phyloP scores from a whole-genome alignment of 2,797 vertebrate genomes.

The Setipinna tenuifilis region DNA sequence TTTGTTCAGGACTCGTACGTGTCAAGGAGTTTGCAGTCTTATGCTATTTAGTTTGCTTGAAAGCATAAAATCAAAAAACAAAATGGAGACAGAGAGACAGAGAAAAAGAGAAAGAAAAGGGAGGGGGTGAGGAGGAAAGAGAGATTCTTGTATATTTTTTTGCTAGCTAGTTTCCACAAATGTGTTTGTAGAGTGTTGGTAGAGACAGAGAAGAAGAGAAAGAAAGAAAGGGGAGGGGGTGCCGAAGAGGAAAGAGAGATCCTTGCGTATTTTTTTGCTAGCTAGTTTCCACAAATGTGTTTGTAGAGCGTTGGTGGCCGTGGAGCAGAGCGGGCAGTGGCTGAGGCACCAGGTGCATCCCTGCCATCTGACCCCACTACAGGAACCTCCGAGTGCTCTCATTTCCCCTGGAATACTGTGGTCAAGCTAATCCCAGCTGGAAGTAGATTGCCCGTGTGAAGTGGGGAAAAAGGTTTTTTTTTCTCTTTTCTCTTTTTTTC shows the following conservation, averaged over 20 bases:
- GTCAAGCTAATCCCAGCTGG: conserved; percentile 31
- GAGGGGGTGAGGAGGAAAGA: background rate
- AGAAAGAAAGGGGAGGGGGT: background rate
- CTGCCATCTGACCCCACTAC: background rate
- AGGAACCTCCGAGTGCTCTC: background rate
- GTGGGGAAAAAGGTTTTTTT: conserved; percentile 22
- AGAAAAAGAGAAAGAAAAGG: background rate
- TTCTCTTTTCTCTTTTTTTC: background rate
- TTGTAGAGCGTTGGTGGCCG: background rate
- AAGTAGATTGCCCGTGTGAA: conserved; percentile 19
- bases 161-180: too few relatives aligned
- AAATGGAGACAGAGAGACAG: conserved; percentile 27
- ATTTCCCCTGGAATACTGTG: background rate
- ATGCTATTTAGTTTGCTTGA: background rate
- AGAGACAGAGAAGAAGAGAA: background rate
- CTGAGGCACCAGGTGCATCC: background rate
- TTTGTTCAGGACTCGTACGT: background rate
- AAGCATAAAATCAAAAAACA: background rate
- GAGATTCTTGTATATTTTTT: too few relatives aligned
- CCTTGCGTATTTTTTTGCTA: background rate
- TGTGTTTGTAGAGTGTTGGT: too few relatives aligned
- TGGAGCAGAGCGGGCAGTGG: background rate
- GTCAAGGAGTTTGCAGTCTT: background rate
- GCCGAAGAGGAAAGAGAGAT: too few relatives aligned
- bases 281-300: background rate